Conservation (phyloP, 2,113 vertebrate genomes). For the Corythoichthys haematopterus region DNA sequence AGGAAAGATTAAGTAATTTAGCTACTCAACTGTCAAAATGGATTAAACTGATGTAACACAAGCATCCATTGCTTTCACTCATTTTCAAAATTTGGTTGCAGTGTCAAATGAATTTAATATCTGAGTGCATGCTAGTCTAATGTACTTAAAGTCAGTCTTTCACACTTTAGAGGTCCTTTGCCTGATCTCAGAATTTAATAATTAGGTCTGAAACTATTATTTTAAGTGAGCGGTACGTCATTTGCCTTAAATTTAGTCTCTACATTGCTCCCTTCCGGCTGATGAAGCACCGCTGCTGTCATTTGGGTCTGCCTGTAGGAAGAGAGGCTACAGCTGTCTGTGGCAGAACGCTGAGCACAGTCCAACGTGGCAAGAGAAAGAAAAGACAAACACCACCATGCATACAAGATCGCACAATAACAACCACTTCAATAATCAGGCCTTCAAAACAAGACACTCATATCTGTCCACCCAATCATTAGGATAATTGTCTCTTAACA, state of each 20-base stretch:
- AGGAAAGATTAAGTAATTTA: constrained; percentile 28
- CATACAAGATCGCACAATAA: constrained; percentile 47
- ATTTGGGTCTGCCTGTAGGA: constrained; percentile 38
- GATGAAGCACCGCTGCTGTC: constrained; percentile 39
- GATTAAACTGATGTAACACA: constrained; percentile 26
- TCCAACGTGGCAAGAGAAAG: constrained; percentile 26
- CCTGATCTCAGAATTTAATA: neutral
- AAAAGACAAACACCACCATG: constrained; percentile 34
- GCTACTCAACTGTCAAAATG: constrained; percentile 21
- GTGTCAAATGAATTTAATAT: neutral
- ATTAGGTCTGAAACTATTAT: constrained; percentile 6
- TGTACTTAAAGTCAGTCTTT: neutral
- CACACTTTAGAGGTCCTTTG: neutral
- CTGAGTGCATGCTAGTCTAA: neutral
- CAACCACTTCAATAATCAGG: constrained; percentile 44
- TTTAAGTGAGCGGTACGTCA: constrained; percentile 2
- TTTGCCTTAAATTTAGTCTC: constrained; percentile 6
- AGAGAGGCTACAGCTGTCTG: constrained; percentile 47
- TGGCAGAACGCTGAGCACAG: constrained; percentile 48
- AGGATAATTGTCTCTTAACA: constrained; percentile 32
- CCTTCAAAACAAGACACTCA: constrained; percentile 42
- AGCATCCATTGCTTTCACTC: constrained; percentile 20
- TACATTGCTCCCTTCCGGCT: constrained; percentile 19
- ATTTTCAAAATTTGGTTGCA: constrained; percentile 18
- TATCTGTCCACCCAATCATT: constrained; percentile 43